Conservation (phyloP, 2,113 vertebrate species). For the Poicephalus gulielmi region DNA sequence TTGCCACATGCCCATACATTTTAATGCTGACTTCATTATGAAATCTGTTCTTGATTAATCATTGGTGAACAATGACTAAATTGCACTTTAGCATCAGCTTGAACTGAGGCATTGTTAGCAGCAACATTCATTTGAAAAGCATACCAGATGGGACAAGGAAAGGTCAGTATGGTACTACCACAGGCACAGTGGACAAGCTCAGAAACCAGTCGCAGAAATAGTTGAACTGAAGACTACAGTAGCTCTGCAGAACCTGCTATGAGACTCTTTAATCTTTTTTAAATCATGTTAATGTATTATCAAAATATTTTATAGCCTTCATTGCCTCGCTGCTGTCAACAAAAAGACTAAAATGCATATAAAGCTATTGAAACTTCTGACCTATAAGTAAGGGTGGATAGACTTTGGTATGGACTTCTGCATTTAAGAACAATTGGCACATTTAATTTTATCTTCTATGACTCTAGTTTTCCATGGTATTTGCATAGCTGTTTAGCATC, state of each 20-base stretch:
- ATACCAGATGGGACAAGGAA: conserved; percentile 49
- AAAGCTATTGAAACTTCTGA: not conserved
- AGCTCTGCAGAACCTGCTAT: not conserved
- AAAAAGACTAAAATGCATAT: not conserved
- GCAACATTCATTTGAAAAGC: conserved; percentile 37
- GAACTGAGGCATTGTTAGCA: conserved; percentile 39
- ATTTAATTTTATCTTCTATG: not conserved
- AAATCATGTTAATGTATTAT: not conserved
- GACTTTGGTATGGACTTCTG: not conserved
- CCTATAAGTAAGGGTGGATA: not conserved
- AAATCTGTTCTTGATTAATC: conserved; percentile 45
- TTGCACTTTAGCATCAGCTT: conserved; percentile 31
- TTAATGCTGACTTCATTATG: conserved; percentile 45
- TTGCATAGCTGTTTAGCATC: not conserved
- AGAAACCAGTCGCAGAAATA: not conserved
- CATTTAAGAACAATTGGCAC: not conserved
- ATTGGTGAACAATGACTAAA: conserved; percentile 34
- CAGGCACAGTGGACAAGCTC: conserved; percentile 20
- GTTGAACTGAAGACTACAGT: not conserved
- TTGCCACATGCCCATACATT: conserved; percentile 49
- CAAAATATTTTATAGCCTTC: not conserved
- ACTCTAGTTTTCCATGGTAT: not conserved
- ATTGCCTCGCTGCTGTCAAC: accelerated
- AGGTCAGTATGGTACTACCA: conserved; percentile 31
- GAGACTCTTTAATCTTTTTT: not conserved